phyloP scores from a whole-genome alignment of 2,113 vertebrate genomes.

The Nicator chloris region DNA sequence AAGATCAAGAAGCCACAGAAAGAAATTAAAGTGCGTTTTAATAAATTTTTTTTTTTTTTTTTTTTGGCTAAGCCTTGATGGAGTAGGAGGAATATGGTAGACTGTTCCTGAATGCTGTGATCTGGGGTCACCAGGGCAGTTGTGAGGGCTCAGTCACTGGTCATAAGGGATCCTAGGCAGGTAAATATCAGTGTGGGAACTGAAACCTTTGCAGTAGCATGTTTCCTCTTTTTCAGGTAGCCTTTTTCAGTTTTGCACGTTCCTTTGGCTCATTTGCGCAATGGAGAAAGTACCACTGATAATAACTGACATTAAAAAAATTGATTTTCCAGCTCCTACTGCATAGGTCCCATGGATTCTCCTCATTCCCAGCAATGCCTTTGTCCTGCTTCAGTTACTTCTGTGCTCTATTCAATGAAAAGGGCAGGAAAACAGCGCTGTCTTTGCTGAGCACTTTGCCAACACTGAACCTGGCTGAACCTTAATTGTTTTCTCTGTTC shows the following conservation, averaged over 20 bases:
- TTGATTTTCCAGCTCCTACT: background rate
- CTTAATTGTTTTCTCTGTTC: background rate
- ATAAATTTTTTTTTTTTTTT: background rate
- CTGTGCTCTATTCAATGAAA: background rate
- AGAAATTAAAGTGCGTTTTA: conserved; percentile 39
- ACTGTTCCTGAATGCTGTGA: background rate
- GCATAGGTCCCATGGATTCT: background rate
- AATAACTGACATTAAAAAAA: background rate
- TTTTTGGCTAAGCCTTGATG: background rate
- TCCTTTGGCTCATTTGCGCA: background rate
- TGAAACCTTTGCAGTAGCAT: background rate
- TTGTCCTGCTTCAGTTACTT: background rate
- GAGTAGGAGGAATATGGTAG: background rate
- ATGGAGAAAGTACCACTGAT: background rate
- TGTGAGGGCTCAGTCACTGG: background rate
- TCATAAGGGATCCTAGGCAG: background rate
- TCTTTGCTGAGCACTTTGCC: background rate
- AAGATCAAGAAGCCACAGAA: conserved; percentile 39
- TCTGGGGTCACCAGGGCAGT: background rate
- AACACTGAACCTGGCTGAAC: background rate
- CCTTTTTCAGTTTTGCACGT: background rate
- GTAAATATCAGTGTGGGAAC: background rate
- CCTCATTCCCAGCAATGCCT: background rate
- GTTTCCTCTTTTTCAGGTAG: background rate
- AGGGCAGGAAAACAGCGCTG: background rate